These are phyloP conservation scores for Manacus vitellinus DNA, from an alignment of 2,113 vertebrate species.

Conservation along the genomic window DNA sequence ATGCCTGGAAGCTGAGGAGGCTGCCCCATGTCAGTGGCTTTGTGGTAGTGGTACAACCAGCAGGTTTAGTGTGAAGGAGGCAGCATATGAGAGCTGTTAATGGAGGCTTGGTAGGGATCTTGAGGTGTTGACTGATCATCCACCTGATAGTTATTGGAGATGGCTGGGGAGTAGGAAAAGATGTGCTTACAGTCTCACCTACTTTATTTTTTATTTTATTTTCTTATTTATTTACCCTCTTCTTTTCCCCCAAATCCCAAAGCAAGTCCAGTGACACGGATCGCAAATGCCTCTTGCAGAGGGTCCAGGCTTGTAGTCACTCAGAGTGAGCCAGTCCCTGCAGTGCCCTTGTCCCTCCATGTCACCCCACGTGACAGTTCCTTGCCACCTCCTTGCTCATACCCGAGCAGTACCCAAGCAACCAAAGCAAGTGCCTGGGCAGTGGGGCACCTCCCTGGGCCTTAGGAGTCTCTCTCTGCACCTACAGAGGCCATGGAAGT, in stretches of 20 bases:
- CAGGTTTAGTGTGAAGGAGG: neutral
- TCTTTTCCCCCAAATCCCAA: neutral
- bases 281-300: neutral
- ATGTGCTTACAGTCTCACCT: neutral
- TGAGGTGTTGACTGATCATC: neutral
- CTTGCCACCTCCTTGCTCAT: neutral
- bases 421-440: neutral
- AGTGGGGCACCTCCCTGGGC: neutral
- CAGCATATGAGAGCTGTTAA: neutral
- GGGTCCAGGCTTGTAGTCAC: neutral
- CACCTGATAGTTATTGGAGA: neutral
- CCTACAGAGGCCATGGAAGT: neutral
- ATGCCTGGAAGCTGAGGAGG: neutral
- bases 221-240: slow-evolving; percentile 39
- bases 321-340: neutral
- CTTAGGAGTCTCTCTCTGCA: neutral
- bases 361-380: neutral
- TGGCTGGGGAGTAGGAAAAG: neutral
- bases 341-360: neutral
- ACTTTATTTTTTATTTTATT: neutral
- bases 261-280: neutral
- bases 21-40: neutral
- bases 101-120: neutral
- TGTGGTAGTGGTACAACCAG: neutral
- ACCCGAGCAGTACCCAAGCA: neutral